These are phyloP conservation scores for Drosophila aff. DNA, from an alignment of 1,140 invertebrate species.

Conservation along the genomic window DNA sequence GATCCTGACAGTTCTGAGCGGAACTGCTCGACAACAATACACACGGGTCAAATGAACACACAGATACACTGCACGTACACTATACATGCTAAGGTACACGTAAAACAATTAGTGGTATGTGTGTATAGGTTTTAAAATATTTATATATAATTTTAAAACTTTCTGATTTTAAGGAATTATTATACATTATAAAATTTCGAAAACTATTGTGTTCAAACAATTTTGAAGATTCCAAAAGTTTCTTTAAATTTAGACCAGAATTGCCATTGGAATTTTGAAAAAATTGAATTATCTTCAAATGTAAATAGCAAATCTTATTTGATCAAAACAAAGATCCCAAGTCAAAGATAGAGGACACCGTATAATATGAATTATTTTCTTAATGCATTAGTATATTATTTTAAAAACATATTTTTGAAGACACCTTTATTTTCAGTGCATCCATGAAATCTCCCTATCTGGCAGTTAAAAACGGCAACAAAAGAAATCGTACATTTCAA, in stretches of 20 bases:
- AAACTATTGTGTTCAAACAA: not conserved
- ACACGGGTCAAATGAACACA: conserved; percentile 51
- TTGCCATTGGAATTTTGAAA: not conserved
- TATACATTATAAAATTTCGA: no score
- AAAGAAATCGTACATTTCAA: conserved; percentile 79
- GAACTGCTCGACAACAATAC: conserved; percentile 48
- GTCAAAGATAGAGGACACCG: no score
- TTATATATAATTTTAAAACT: not conserved
- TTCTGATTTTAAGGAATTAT: not conserved
- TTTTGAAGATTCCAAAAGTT: not conserved
- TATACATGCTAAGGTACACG: conserved; percentile 2
- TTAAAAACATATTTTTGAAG: not conserved
- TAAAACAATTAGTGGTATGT: not conserved
- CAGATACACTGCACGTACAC: conserved; percentile 16
- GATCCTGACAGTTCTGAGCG: conserved; percentile 34
- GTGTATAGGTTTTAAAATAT: not conserved
- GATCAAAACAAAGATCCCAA: not conserved
- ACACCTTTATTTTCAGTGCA: not conserved
- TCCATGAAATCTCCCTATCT: conserved; percentile 13
- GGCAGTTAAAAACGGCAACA: conserved; percentile 68
- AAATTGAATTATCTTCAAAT: not conserved
- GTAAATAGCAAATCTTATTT: not conserved
- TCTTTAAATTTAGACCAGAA: not conserved
- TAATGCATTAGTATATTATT: no score
- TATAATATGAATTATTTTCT: no score